These are phyloP conservation scores for Mamestra brassicae DNA, from an alignment of 2,888 invertebrate species.

Conservation along the genomic window DNA sequence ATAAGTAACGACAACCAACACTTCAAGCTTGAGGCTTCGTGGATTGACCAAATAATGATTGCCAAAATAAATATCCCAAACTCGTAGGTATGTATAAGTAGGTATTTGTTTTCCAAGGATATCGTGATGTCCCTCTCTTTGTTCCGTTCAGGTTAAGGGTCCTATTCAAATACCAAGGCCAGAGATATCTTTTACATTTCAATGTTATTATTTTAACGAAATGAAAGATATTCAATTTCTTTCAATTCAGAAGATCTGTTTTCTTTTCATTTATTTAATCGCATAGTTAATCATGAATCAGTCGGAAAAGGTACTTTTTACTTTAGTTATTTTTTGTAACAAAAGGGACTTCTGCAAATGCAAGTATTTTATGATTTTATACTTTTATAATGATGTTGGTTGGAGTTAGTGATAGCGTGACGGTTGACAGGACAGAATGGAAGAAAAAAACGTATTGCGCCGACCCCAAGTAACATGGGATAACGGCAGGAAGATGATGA, in stretches of 20 bases:
- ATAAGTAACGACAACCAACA: too few species aligned
- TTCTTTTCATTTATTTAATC: slow-evolving; percentile 22
- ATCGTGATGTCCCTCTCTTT: background rate
- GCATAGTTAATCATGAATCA: background rate
- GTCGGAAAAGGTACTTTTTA: background rate
- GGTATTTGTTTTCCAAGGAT: slow-evolving; percentile 8
- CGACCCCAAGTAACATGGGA: too few species aligned
- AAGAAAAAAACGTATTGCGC: too few species aligned
- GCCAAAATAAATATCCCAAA: background rate
- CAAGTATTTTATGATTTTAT: background rate
- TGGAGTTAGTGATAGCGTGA: too few species aligned
- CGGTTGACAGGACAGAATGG: too few species aligned
- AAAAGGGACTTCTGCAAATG: background rate
- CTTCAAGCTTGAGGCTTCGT: background rate
- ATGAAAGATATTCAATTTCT: slow-evolving; percentile 12
- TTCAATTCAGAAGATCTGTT: slow-evolving; percentile 7
- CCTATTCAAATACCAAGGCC: slow-evolving; percentile 12
- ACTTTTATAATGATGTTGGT: background rate
- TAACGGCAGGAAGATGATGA: too few species aligned
- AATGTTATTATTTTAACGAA: slow-evolving; percentile 10
- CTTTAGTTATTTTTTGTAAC: background rate
- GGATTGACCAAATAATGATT: background rate
- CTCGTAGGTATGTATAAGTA: background rate
- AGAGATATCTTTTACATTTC: slow-evolving; percentile 12
- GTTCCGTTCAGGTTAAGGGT: background rate